Evolutionary conservation across 2,797 vertebrate genomes (phyloP).

Genomic region (Sebastes baramenuke): DNA sequence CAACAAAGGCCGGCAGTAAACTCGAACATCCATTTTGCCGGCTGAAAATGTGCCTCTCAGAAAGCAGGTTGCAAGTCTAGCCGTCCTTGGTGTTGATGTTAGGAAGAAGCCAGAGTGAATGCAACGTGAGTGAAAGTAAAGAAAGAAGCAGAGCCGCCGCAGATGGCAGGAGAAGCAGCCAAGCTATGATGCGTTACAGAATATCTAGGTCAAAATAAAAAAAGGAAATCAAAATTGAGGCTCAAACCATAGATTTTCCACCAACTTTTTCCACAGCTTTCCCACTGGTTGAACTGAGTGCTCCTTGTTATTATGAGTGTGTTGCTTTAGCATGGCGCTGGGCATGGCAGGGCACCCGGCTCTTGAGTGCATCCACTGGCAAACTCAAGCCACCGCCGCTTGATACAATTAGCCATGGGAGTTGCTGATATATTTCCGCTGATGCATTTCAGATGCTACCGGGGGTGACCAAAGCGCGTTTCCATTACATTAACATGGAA

Average conservation of each 20-base stretch:
- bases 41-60: conserved; percentile 32
- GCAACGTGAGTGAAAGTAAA: conserved; percentile 18
- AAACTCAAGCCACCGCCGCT: conserved; percentile 57
- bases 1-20: conserved; percentile 42
- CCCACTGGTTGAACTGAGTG: conserved; percentile 67
- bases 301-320: conserved; percentile 67
- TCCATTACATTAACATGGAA: conserved; percentile 71
- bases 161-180: conserved; percentile 47
- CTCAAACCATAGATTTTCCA: conserved; percentile 78
- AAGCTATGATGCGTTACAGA: conserved; percentile 24
- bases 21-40: conserved; percentile 64
- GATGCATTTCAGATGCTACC: conserved; percentile 69
- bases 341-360: conserved; percentile 63
- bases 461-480: conserved; percentile 49
- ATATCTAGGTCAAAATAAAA: conserved; percentile 73
- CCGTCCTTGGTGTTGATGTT: conserved; percentile 18
- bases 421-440: conserved; percentile 64
- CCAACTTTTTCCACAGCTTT: conserved; percentile 83
- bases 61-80: conserved; percentile 35
- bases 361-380: conserved; percentile 63
- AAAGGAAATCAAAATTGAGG: conserved; percentile 53
- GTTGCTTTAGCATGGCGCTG: conserved; percentile 72
- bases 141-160: conserved; percentile 26
- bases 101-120: conserved; percentile 2
- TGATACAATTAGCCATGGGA: conserved; percentile 67